Conservation (phyloP, 92 coral and sea anemone species). For the Heliopora coerulea region DNA sequence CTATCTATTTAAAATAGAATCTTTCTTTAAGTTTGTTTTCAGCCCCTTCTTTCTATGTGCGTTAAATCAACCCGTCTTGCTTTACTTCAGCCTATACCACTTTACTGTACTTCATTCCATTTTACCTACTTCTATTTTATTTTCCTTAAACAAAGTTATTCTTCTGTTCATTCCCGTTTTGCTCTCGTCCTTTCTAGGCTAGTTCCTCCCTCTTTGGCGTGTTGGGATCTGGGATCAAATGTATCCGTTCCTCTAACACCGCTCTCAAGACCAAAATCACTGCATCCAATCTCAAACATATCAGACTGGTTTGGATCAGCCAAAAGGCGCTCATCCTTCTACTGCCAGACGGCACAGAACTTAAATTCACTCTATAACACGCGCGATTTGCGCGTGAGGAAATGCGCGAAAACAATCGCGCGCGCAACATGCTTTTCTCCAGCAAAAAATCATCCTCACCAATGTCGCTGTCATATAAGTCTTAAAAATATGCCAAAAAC, state of each 20-base stretch:
- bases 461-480: no score
- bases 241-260: constrained; percentile 50
- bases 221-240: constrained; percentile 81
- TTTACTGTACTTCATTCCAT: neutral
- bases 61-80: neutral
- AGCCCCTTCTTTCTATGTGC: neutral
- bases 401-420: no score
- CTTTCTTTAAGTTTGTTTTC: no score
- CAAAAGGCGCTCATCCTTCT: constrained; percentile 85
- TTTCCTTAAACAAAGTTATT: neutral
- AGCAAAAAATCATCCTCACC: no score
- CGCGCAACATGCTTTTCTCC: no score
- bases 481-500: no score
- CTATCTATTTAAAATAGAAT: no score
- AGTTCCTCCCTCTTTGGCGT: constrained; percentile 96
- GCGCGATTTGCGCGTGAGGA: neutral
- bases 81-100: neutral
- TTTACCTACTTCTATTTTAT: neutral
- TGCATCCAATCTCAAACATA: constrained; percentile 71
- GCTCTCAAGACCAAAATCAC: constrained; percentile 72
- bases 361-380: constrained; percentile 65
- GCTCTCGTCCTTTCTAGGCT: constrained; percentile 55
- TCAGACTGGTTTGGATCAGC: constrained; percentile 90
- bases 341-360: constrained; percentile 91
- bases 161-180: neutral